Percentiles rank a stretch among this genome's conserved stretches.
Conservation (phyloP, 2,113 vertebrate species). For the Toxotes chatareus region DNA sequence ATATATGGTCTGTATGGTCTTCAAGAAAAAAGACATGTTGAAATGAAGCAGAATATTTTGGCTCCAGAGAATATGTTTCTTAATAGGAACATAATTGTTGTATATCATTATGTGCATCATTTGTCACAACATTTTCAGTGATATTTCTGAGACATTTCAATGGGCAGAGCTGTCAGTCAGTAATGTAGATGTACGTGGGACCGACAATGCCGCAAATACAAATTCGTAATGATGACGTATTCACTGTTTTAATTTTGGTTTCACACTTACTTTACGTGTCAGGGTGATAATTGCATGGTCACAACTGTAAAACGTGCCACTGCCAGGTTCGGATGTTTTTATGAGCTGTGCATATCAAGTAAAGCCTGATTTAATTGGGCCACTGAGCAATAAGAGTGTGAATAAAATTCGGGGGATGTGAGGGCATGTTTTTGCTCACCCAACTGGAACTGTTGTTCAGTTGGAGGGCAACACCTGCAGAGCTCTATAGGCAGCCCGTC, state of each 20-base stretch:
- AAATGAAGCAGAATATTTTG: constrained; percentile 27
- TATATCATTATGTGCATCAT: constrained; percentile 15
- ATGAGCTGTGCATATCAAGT: constrained; percentile 22
- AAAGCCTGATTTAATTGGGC: constrained; percentile 21
- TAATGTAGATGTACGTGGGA: background rate
- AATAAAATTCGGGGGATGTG: constrained; percentile 10
- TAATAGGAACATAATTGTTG: constrained; percentile 13
- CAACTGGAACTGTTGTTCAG: constrained; percentile 18
- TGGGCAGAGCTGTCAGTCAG: background rate
- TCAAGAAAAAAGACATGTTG: background rate
- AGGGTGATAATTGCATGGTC: constrained; percentile 26
- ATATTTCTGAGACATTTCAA: constrained; percentile 3
- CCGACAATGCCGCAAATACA: background rate
- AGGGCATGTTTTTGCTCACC: constrained; percentile 10
- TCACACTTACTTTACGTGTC: constrained; percentile 17
- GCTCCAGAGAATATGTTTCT: background rate
- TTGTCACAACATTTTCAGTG: constrained; percentile 14
- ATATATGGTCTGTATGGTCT: background rate
- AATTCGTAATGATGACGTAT: background rate
- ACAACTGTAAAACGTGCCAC: background rate
- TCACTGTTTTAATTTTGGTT: constrained; percentile 27
- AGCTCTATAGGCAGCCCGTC: background rate
- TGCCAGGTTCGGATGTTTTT: constrained; percentile 9
- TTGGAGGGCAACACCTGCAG: constrained; percentile 34
- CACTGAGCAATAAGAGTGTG: constrained; percentile 5